These are phyloP conservation scores for Dynastes tityus DNA, from an alignment of 2,888 invertebrate genomes.

Conservation along the genomic window DNA sequence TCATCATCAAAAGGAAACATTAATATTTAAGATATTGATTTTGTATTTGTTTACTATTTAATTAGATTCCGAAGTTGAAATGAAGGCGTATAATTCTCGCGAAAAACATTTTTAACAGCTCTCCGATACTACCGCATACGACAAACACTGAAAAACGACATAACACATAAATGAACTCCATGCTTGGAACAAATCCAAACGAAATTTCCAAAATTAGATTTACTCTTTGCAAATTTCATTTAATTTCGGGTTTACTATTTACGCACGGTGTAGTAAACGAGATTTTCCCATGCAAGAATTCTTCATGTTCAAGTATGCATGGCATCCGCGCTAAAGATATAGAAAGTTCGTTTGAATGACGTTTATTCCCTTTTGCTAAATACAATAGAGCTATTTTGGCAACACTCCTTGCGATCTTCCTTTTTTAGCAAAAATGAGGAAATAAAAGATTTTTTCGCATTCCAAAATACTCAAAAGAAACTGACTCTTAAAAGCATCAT, in stretches of 20 bases:
- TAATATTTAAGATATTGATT: conserved; percentile 41
- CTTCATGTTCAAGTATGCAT: neutral
- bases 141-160: conserved; percentile 15
- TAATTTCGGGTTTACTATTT: conserved; percentile 12
- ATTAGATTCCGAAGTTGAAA: conserved; percentile 13
- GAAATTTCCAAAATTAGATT: conserved; percentile 51
- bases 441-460: neutral
- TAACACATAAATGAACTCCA: conserved; percentile 17
- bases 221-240: conserved; percentile 42
- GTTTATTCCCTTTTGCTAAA: neutral
- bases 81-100: neutral
- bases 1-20: neutral
- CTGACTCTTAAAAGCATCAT: no score
- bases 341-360: neutral
- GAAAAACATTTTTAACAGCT: neutral
- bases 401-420: neutral
- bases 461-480: no score
- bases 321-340: neutral
- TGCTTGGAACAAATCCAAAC: conserved; percentile 49
- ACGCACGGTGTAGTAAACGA: conserved; percentile 18
- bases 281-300: neutral
- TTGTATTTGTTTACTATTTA: conserved; percentile 42
- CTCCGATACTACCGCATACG: neutral
- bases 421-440: neutral
- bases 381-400: neutral